phyloP scores from a whole-genome alignment of 30 jellyfish, hydroid and myxozoan species.

The Aurelia aurita region DNA sequence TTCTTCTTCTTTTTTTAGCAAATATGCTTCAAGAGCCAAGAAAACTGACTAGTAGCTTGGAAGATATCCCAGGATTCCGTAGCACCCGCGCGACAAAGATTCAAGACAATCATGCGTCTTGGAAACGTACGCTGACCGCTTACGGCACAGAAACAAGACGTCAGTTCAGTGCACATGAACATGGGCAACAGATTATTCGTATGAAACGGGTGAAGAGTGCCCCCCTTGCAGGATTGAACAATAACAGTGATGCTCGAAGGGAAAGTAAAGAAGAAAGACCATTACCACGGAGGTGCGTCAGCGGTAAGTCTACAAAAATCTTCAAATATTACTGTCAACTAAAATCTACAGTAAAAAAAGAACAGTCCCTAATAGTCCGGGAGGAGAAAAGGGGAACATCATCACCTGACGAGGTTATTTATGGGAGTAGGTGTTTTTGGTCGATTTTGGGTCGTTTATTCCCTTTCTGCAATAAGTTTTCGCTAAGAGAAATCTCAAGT shows the following conservation, averaged over 20 bases:
- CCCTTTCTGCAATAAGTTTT: no score
- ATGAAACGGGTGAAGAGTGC: slow-evolving; percentile 61
- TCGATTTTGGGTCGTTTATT: no score
- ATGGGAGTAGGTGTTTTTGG: no score
- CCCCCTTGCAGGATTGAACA: slow-evolving; percentile 14
- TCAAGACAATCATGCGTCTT: slow-evolving; percentile 42
- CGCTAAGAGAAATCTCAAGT: no score
- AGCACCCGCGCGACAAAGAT: slow-evolving; percentile 59
- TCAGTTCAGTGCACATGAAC: slow-evolving; percentile 4
- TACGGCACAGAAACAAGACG: slow-evolving; percentile 41
- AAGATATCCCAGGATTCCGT: slow-evolving; percentile 51
- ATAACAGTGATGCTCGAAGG: not conserved
- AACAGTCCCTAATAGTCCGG: no score
- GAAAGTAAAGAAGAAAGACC: not conserved
- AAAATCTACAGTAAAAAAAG: no score
- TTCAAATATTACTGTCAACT: not conserved
- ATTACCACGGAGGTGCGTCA: slow-evolving; percentile 51
- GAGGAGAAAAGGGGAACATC: no score
- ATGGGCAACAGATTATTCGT: slow-evolving; percentile 17
- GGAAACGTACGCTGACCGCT: slow-evolving; percentile 65
- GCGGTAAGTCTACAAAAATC: slow-evolving; percentile 21
- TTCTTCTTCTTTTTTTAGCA: not conserved
- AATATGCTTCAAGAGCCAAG: slow-evolving; percentile 2
- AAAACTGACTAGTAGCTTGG: slow-evolving; percentile 23
- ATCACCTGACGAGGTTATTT: no score